phyloP scores from a whole-genome alignment of 2,888 invertebrate genomes.

The Papilio elwesi region DNA sequence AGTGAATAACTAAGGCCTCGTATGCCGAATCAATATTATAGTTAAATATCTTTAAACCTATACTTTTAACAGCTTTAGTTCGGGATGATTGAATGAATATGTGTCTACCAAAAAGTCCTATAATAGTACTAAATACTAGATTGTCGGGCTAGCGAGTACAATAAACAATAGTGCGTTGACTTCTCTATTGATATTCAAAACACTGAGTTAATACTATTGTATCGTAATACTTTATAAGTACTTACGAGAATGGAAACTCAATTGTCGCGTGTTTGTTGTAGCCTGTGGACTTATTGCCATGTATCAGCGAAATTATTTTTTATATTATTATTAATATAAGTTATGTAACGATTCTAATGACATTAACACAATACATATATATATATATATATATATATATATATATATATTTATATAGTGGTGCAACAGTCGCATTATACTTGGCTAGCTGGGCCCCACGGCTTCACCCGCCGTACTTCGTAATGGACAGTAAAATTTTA shows the following conservation, averaged over 20 bases:
- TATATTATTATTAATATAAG: neutral
- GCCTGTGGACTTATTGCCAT: slow-evolving; percentile 11
- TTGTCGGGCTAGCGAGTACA: too few relatives aligned
- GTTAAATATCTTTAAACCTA: too few relatives aligned
- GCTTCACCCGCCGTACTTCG: too few relatives aligned
- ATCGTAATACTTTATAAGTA: slow-evolving; percentile 10
- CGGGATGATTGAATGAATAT: too few relatives aligned
- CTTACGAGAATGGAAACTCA: slow-evolving; percentile 28
- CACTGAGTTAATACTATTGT: neutral
- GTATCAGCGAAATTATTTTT: slow-evolving; percentile 9
- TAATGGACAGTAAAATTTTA: too few relatives aligned
- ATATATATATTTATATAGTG: neutral
- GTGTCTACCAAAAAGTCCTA: too few relatives aligned
- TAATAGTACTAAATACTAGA: too few relatives aligned
- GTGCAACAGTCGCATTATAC: too few relatives aligned
- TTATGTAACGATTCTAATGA: neutral
- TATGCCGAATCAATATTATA: neutral
- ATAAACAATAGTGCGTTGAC: neutral
- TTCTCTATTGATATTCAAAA: slow-evolving; percentile 1
- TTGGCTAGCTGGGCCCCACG: too few relatives aligned
- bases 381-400: neutral
- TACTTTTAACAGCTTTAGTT: too few relatives aligned
- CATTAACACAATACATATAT: neutral
- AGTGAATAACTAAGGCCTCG: too few relatives aligned
- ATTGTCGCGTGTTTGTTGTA: slow-evolving; percentile 15